Evolutionary conservation across 2,113 vertebrate species (phyloP).

Genomic region (Hyperoodon ampullatus): DNA sequence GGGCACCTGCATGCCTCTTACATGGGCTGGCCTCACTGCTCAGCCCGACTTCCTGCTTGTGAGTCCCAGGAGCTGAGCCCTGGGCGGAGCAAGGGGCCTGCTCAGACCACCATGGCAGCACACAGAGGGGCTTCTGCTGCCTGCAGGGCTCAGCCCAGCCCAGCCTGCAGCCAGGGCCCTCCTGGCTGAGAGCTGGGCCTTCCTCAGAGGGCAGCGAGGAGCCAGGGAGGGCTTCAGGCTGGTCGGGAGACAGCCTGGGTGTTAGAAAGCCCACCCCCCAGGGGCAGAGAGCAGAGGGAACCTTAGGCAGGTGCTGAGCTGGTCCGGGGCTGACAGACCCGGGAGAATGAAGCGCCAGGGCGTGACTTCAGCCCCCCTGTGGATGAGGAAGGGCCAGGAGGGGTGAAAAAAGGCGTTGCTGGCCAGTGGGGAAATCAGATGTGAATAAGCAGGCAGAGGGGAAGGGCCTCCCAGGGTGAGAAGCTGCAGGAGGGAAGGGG

Average conservation of each 20-base stretch:
- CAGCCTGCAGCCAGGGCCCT: not conserved
- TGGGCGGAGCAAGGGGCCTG: not conserved
- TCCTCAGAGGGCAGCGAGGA: not conserved
- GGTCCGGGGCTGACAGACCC: not conserved
- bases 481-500: not conserved
- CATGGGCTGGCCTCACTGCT: not conserved
- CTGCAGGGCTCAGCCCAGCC: not conserved
- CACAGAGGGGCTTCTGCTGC: fast-evolving
- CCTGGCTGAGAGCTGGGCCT: not conserved
- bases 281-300: fast-evolving
- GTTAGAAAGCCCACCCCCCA: not conserved
- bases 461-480: not conserved
- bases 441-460: not conserved
- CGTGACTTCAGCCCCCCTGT: not conserved
- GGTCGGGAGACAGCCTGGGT: not conserved
- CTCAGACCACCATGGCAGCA: fast-evolving
- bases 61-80: not conserved
- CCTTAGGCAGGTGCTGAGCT: not conserved
- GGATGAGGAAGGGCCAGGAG: too few species aligned
- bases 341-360: not conserved
- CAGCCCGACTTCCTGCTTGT: not conserved
- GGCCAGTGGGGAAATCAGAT: not conserved
- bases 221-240: not conserved
- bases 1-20: not conserved
- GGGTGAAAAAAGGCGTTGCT: too few species aligned